phyloP scores from a whole-genome alignment of 2,888 invertebrate genomes.

The Drosophila lutescens region DNA sequence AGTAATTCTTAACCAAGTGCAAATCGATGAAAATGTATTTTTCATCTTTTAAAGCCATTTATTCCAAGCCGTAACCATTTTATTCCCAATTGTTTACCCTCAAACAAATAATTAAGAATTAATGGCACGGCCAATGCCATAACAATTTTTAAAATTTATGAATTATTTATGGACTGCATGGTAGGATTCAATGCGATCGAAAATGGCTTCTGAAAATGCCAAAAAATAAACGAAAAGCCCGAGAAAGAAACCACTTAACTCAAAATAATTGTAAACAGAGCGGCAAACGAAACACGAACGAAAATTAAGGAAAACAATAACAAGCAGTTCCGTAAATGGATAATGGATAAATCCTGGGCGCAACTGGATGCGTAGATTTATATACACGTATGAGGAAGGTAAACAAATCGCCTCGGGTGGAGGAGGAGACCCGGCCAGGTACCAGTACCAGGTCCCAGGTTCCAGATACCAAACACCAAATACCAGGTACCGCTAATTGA shows the following conservation, averaged over 20 bases:
- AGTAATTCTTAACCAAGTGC: not conserved
- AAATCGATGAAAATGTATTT: not conserved
- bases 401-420: slow-evolving; percentile 51
- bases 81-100: slow-evolving; percentile 16
- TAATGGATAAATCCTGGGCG: slow-evolving; percentile 60
- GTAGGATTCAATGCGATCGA: not conserved
- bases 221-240: slow-evolving; percentile 35
- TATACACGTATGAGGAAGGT: slow-evolving; percentile 42
- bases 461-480: slow-evolving; percentile 30
- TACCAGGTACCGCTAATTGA: slow-evolving; percentile 59
- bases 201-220: slow-evolving; percentile 11
- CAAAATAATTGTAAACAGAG: slow-evolving; percentile 70
- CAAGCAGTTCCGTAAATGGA: slow-evolving; percentile 36
- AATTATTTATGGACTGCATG: slow-evolving; percentile 46
- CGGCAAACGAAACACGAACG: slow-evolving; percentile 43
- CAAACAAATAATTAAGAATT: slow-evolving; percentile 32
- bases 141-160: slow-evolving; percentile 40
- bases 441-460: slow-evolving; percentile 17
- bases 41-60: not conserved
- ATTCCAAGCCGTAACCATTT: not conserved
- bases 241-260: slow-evolving; percentile 56
- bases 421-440: slow-evolving; percentile 28
- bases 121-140: slow-evolving; percentile 36
- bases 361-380: slow-evolving; percentile 69
- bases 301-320: slow-evolving; percentile 29